phyloP scores from a whole-genome alignment of 2,797 vertebrate genomes.

The Uromys caudimaculatus region DNA sequence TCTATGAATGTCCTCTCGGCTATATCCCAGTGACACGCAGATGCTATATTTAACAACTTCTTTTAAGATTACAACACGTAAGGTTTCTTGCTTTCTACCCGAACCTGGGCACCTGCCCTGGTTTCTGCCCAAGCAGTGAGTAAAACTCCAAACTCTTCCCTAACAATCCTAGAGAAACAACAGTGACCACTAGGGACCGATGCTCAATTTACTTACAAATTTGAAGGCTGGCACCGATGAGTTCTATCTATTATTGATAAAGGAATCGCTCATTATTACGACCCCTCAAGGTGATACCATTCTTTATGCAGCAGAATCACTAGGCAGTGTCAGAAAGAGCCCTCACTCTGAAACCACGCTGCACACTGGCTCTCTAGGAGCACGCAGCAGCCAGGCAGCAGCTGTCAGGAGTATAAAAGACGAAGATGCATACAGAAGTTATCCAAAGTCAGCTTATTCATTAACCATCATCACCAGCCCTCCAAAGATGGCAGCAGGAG shows the following conservation, averaged over 20 bases:
- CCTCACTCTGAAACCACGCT: constrained; percentile 34
- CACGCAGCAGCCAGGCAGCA: not conserved
- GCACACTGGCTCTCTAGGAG: not conserved
- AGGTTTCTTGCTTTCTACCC: not conserved
- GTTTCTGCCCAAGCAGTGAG: constrained; percentile 6
- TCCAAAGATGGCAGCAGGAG: constrained; percentile 11
- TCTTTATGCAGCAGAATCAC: constrained; percentile 60
- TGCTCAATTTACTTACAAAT: constrained; percentile 49
- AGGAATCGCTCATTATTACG: constrained; percentile 58
- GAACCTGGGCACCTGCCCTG: not conserved
- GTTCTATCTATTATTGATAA: constrained; percentile 70
- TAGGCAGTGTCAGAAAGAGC: constrained; percentile 29
- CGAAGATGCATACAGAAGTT: not conserved
- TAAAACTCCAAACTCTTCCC: constrained; percentile 26
- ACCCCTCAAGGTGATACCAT: constrained; percentile 53
- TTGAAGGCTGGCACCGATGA: constrained; percentile 36
- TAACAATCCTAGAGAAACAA: constrained; percentile 42
- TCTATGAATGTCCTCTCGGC: not conserved
- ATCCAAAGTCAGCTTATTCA: not conserved
- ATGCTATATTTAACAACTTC: not conserved
- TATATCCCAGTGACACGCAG: not conserved
- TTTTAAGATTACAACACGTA: not conserved
- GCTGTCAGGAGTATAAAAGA: constrained; percentile 10
- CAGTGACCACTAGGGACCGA: not conserved
- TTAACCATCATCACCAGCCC: not conserved